Evolutionary conservation across 2,797 vertebrate species (phyloP).

Genomic region (Cottoperca gobio): DNA sequence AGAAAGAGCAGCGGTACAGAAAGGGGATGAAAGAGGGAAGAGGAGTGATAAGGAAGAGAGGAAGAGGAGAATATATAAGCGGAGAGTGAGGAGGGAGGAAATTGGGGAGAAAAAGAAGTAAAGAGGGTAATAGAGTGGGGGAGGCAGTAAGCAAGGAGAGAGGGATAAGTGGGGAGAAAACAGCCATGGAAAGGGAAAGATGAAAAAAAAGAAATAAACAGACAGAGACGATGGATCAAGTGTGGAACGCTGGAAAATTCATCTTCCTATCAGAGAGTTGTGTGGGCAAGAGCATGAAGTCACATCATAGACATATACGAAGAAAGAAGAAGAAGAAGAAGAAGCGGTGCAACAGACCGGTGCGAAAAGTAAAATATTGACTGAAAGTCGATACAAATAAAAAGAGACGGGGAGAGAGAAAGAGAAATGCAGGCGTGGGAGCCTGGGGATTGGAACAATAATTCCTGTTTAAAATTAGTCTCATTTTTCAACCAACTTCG

Average conservation of each 20-base stretch:
- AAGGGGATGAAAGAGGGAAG: slow-evolving; percentile 3
- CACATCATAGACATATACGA: neutral
- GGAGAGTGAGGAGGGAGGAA: neutral
- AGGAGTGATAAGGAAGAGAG: slow-evolving; percentile 14
- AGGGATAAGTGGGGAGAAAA: slow-evolving; percentile 7
- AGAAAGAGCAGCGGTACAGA: neutral
- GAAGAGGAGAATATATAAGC: neutral
- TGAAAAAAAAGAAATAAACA: too few relatives aligned
- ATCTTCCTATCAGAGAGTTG: neutral
- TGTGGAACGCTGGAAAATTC: slow-evolving; percentile 7
- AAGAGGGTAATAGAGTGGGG: neutral
- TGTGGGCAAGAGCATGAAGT: neutral
- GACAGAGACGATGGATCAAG: slow-evolving; percentile 32
- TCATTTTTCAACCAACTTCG: slow-evolving; percentile 82
- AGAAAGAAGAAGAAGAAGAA: neutral
- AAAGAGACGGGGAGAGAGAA: slow-evolving; percentile 19
- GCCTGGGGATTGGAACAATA: slow-evolving; percentile 71
- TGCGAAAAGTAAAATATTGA: slow-evolving; percentile 30
- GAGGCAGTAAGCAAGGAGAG: neutral
- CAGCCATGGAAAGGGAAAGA: slow-evolving; percentile 5
- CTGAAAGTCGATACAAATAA: slow-evolving; percentile 41
- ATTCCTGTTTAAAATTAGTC: slow-evolving; percentile 80
- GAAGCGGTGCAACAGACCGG: slow-evolving; percentile 22
- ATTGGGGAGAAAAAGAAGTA: neutral
- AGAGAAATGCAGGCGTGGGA: slow-evolving; percentile 30